Base-by-base conservation (phyloP, 2,888 invertebrate species). In the Deilephila elpenor region DNA sequence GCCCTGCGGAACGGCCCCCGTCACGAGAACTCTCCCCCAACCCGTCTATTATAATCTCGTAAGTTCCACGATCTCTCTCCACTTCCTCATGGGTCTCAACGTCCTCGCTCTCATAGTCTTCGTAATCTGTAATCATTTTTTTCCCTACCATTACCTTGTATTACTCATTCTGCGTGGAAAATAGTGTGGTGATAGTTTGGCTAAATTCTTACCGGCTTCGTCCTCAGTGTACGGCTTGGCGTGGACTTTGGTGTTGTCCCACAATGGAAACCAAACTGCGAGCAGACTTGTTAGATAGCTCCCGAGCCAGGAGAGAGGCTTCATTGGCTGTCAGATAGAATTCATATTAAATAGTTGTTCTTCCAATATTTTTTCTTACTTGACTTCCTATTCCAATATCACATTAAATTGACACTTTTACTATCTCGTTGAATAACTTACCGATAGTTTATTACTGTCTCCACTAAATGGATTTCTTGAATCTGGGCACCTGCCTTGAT, bases 401-500 rank as follows among this genome's bases (percentile, higher is more conserved):
- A 61, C 29, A 17, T 32, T 61, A 6, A 5, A 67, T 5, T 37
- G 5, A 29, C 1, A 56, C n/a, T 5, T 6, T 56, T 3, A n/a
- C 56, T 56, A 70, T 6, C 19, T 72, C 11, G 32, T 71, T 19
- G 5, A 60, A 20, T 74, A 74, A 77, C 82, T 83, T 77, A 92
- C 92, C 78, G 88, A 82, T 32, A 94, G 77, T 76, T 88, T 93
- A 75, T 85, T 87, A 17, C 88, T 87, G 73, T 91, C 87, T 0
- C 95, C 96, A 80, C 96, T 96, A 79, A 95, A 96, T 64, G 96
- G 96, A 81, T 96, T 96, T 72, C 96, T 95, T 60, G 96, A 96
- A 82, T 96, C 96, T 0, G 97, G 96, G 85, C 98, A 98, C 60
- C 97, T 96, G 0, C 98, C 98, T 89, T 98, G 98, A 86, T 98